phyloP scores from a whole-genome alignment of 2,888 invertebrate genomes.

The Eucriotettix oculatus region DNA sequence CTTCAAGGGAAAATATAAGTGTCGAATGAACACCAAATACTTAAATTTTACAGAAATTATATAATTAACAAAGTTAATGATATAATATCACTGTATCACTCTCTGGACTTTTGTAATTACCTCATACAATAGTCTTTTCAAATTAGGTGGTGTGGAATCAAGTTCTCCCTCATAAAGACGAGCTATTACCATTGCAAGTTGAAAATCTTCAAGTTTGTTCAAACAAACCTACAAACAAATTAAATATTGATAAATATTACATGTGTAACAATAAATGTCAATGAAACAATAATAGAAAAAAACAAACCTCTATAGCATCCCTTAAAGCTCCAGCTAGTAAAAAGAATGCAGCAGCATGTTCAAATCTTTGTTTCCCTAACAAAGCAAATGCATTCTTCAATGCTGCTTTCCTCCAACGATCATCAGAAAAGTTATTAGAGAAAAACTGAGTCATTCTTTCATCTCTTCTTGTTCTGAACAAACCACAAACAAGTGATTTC shows the following conservation, averaged over 20 bases:
- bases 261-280: not conserved
- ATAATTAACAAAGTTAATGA: too few relatives aligned
- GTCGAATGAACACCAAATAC: too few relatives aligned
- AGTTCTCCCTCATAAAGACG: conserved; percentile 74
- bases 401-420: conserved; percentile 93
- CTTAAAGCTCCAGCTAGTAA: conserved; percentile 82
- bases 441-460: conserved; percentile 90
- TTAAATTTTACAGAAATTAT: too few relatives aligned
- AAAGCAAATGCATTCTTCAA: conserved; percentile 95
- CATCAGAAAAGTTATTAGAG: conserved; percentile 79
- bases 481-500: conserved; percentile 88
- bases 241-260: not conserved
- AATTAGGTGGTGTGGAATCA: conserved; percentile 48
- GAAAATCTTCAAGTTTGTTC: conserved; percentile 84
- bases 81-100: not conserved
- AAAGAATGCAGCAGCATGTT: conserved; percentile 97
- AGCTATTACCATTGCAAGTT: conserved; percentile 86
- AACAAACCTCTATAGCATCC: conserved; percentile 77
- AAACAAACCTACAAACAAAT: conserved; percentile 48
- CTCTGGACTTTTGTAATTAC: conserved; percentile 26
- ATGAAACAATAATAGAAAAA: not conserved
- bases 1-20: too few relatives aligned
- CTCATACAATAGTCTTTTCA: conserved; percentile 59
- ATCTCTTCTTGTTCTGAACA: conserved; percentile 77
- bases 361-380: conserved; percentile 87